A percentile compares a stretch with the other conserved stretches of the same genome.
Evolutionary conservation across 2,888 invertebrate genomes (phyloP).

Genomic region (Hofmannophila pseudospretella): DNA sequence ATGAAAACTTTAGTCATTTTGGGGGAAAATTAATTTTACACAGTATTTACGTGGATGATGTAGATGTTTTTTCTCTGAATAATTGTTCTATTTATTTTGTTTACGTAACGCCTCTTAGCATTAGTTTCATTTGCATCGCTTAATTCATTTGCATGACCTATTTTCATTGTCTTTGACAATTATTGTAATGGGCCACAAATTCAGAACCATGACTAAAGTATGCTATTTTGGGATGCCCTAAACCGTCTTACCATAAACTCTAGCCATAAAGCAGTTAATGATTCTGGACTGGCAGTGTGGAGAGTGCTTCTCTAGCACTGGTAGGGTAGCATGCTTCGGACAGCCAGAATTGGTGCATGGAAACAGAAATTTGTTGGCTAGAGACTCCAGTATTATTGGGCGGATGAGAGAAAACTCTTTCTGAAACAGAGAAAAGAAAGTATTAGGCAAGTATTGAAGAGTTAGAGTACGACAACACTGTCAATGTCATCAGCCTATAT

Average conservation of each 20-base stretch:
- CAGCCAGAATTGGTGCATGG: slow-evolving; percentile 79
- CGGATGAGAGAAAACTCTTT: slow-evolving; percentile 74
- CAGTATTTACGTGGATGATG: too few relatives aligned
- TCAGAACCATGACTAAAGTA: background rate
- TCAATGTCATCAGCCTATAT: too few relatives aligned
- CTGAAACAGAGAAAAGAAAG: slow-evolving; percentile 34
- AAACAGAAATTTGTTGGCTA: slow-evolving; percentile 78
- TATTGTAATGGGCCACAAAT: too few relatives aligned
- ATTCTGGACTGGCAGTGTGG: slow-evolving; percentile 62
- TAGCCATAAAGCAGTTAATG: slow-evolving; percentile 72
- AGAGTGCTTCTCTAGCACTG: slow-evolving; percentile 71
- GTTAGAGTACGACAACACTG: background rate
- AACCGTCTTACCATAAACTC: slow-evolving; percentile 59
- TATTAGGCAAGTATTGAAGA: background rate
- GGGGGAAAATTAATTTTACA: background rate
- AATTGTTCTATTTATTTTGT: too few relatives aligned
- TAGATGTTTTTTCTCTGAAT: too few relatives aligned
- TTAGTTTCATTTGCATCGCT: too few relatives aligned
- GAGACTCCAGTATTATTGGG: slow-evolving; percentile 75
- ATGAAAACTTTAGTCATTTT: background rate
- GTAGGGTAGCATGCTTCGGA: slow-evolving; percentile 70
- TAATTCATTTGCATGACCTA: too few relatives aligned
- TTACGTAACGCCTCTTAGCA: too few relatives aligned
- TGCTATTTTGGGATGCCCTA: too few relatives aligned
- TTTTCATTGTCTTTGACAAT: too few relatives aligned